Evolutionary conservation across 2,797 vertebrate species (phyloP).

Genomic region (Melanogrammus aeglefinus): DNA sequence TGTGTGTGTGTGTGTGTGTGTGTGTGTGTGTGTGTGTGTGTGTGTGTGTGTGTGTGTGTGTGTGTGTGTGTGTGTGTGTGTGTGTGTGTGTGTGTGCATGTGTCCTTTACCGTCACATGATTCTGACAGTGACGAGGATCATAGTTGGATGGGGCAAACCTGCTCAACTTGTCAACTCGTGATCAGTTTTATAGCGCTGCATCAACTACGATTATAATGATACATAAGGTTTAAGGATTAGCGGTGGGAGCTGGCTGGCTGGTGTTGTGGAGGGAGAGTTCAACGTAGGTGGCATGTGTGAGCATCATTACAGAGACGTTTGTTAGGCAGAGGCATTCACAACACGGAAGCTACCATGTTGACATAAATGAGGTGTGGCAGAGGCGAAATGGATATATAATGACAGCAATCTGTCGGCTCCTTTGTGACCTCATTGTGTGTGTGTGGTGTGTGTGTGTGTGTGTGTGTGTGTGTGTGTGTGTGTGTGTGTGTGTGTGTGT

Average conservation of each 20-base stretch:
- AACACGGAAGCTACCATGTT: slow-evolving; percentile 14
- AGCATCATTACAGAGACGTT: not conserved
- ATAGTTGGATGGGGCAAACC: too few relatives aligned
- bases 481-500: slow-evolving; percentile 7
- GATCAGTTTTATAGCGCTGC: too few relatives aligned
- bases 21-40: too few relatives aligned
- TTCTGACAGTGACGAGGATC: too few relatives aligned
- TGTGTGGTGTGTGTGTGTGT: slow-evolving; percentile 6
- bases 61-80: too few relatives aligned
- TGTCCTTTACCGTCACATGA: too few relatives aligned
- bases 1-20: too few relatives aligned
- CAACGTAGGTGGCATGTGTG: not conserved
- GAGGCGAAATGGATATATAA: slow-evolving; percentile 29
- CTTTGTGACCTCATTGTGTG: slow-evolving; percentile 23
- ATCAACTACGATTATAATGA: too few relatives aligned
- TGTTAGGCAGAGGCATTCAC: slow-evolving; percentile 1
- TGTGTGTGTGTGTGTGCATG: too few relatives aligned
- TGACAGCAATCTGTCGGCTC: slow-evolving; percentile 27
- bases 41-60: too few relatives aligned
- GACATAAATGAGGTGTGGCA: slow-evolving; percentile 25
- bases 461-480: slow-evolving; percentile 22
- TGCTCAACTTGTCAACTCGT: too few relatives aligned
- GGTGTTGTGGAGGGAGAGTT: not conserved
- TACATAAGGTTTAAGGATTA: too few relatives aligned
- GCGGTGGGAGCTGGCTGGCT: not conserved